A percentile compares a stretch with the other conserved stretches of the same genome.
These are phyloP conservation scores for Tapirus indicus DNA, from an alignment of 2,797 vertebrate genomes.

Conservation along the genomic window DNA sequence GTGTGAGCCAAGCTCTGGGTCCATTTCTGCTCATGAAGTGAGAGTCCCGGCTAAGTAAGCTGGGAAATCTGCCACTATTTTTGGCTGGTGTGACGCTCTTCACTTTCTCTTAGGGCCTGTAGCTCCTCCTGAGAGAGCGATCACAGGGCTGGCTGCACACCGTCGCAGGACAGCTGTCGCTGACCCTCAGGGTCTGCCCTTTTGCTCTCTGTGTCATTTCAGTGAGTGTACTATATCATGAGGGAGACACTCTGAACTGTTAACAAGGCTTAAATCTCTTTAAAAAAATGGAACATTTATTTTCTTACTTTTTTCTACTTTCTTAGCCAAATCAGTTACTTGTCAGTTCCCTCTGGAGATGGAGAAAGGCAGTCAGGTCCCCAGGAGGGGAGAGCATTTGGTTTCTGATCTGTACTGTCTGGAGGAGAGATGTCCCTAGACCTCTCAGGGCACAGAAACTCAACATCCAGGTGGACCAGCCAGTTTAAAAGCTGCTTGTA, in stretches of 20 bases:
- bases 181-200: not conserved
- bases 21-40: not conserved
- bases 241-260: not conserved
- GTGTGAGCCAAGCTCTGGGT: not conserved
- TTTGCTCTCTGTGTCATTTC: not conserved
- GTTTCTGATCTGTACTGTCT: not conserved
- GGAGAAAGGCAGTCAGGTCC: not conserved
- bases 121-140: not conserved
- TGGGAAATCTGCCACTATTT: not conserved
- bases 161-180: not conserved
- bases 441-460: not conserved
- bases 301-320: not conserved
- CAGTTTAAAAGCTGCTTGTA: not conserved
- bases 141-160: not conserved
- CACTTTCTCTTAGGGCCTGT: not conserved
- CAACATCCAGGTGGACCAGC: too few relatives aligned
- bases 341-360: not conserved
- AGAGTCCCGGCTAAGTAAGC: not conserved
- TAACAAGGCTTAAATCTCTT: not conserved
- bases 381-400: not conserved
- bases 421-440: accelerated
- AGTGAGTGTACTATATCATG: not conserved
- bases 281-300: not conserved
- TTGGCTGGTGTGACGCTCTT: not conserved
- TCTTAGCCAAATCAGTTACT: too few relatives aligned